phyloP scores from a whole-genome alignment of 2,888 invertebrate species.

The Thalpophila matura region DNA sequence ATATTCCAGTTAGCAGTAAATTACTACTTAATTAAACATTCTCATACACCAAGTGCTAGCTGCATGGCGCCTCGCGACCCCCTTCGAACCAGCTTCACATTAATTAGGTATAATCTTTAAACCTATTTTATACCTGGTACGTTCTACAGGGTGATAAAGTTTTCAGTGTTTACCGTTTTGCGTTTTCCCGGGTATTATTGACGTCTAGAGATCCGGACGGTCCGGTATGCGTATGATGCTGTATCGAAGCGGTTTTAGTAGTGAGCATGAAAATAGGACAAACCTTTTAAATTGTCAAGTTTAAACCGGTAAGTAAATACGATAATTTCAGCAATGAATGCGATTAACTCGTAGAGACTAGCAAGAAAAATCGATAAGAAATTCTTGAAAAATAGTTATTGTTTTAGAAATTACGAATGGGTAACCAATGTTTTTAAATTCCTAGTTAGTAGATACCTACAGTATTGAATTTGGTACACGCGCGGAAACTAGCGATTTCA shows the following conservation, averaged over 20 bases:
- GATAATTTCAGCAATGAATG: no score
- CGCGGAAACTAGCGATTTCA: conserved; percentile 17
- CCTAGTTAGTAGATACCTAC: not conserved
- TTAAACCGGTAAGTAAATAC: no score
- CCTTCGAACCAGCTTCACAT: conserved; percentile 15
- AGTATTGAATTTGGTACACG: conserved; percentile 12
- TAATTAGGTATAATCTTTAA: conserved; percentile 36
- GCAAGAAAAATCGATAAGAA: no score
- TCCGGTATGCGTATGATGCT: not conserved
- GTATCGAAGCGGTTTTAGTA: not conserved
- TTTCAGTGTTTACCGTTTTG: conserved; percentile 19
- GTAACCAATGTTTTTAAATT: not conserved
- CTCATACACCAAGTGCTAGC: conserved; percentile 47
- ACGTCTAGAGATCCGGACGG: not conserved
- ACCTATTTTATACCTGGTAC: conserved; percentile 11
- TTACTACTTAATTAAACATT: conserved; percentile 81
- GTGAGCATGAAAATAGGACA: not conserved
- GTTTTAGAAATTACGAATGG: no score
- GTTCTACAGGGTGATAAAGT: conserved; percentile 20
- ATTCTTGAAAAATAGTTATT: no score
- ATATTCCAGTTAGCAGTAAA: conserved; percentile 76
- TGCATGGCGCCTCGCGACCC: conserved; percentile 8
- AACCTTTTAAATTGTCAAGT: not conserved
- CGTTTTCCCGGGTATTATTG: conserved; percentile 18
- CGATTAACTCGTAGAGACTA: not conserved